These are phyloP conservation scores for Odontesthes bonariensis DNA, from an alignment of 2,113 vertebrate genomes.

Conservation along the genomic window DNA sequence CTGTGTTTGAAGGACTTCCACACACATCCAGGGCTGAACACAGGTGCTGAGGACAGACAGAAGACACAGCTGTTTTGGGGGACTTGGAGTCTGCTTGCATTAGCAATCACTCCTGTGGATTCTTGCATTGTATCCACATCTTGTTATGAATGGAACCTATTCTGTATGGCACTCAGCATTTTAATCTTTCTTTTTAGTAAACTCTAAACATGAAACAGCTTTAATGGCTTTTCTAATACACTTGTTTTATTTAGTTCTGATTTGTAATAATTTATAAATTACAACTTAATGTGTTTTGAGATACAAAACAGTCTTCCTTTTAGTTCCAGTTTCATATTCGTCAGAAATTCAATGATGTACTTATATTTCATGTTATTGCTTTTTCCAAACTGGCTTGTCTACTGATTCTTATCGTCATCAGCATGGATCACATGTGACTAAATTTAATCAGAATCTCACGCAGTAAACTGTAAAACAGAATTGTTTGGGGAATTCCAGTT, in stretches of 20 bases:
- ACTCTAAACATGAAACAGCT: neutral
- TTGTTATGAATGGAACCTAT: conserved; percentile 23
- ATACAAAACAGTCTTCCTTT: neutral
- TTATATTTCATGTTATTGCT: neutral
- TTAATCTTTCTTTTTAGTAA: neutral
- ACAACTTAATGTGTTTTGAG: neutral
- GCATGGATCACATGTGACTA: neutral
- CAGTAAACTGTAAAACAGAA: neutral
- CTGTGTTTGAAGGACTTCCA: neutral
- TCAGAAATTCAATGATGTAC: neutral
- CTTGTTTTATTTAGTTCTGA: neutral
- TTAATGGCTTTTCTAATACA: neutral
- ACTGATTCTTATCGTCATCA: neutral
- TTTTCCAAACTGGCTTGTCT: neutral
- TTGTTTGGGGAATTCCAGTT: neutral
- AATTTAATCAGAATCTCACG: neutral
- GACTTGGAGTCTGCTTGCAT: conserved; percentile 41
- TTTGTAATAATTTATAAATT: neutral
- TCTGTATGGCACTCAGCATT: conserved; percentile 40
- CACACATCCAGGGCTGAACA: conserved; percentile 29
- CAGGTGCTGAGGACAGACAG: conserved; percentile 50
- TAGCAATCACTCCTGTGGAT: conserved; percentile 49
- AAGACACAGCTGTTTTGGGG: conserved; percentile 62
- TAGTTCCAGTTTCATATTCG: neutral
- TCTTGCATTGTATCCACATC: conserved; percentile 51